Evolutionary conservation across 1,140 invertebrate genomes (phyloP), one percentile per base, ranked within the genome.

Genomic region (Aphelinus atriplicis): DNA sequence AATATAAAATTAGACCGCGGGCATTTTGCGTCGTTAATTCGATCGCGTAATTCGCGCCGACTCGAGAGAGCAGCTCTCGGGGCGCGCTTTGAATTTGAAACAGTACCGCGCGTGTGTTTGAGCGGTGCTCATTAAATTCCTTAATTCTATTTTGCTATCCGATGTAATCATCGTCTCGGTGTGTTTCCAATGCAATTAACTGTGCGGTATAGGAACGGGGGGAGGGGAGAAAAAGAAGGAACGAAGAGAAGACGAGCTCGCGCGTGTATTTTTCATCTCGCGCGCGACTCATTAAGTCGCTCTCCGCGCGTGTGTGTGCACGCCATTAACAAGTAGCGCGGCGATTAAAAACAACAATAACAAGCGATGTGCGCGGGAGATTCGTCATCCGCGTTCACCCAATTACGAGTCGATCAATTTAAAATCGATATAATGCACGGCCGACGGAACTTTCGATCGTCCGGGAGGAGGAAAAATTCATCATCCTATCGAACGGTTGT

Each of bases 31-130:
- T 47, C 42, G 65, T 69, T 66, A 64, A 73, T 61, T 68, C 61
- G 46, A 78, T 77, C 55, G 7, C 43, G 7, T 67, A 67, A 73
- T 67, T 60, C 51, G 10, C 56, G 61, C 46, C 5, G 48, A 46
- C 45, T 48, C 45, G 26, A 26, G 26, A 26, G 26, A 26, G 26
- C 26, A 26, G 26, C 26, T 26, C 26, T 26, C 26, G 26, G 26
- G 6, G n/a, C 7, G 3, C 7, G 42, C 56, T 67, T 66, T 71
- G 55, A 72, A 72, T 65, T 65, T 72, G n/a, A 72, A 72, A 57
- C 50, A 65, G 57, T 51, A 26, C 26, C 26, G 26, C 26, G 26
- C 26, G 26, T 26, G 26, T 26, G 26, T 26, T 26, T 43, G 9
- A 55, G 50, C 7, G 26, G 9, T 47, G 69, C 61, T 56, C 10